These are phyloP conservation scores for Corvus moneduloides DNA, from an alignment of 2,113 vertebrate species.

Conservation along the genomic window DNA sequence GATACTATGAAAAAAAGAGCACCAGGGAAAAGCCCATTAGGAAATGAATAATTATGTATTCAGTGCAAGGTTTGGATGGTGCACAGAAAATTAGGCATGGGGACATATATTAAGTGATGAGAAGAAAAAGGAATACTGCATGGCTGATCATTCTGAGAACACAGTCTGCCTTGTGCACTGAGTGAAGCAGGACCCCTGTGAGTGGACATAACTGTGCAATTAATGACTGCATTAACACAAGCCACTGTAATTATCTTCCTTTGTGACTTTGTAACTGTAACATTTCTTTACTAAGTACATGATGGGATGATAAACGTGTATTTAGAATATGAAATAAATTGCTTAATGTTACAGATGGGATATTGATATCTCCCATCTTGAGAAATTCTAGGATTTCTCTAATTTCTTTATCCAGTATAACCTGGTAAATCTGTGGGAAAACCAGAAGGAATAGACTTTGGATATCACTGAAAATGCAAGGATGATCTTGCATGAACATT, in stretches of 20 bases:
- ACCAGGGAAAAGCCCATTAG: slow-evolving; percentile 39
- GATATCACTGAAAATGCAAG: background rate
- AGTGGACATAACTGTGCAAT: background rate
- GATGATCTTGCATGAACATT: background rate
- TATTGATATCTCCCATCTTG: background rate
- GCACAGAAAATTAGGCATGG: background rate
- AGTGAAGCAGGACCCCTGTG: background rate
- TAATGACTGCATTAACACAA: background rate
- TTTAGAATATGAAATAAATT: background rate
- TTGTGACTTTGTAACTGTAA: background rate
- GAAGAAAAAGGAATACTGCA: slow-evolving; percentile 8
- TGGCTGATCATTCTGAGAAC: background rate
- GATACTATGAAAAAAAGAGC: background rate
- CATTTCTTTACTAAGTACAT: background rate
- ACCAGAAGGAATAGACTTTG: background rate
- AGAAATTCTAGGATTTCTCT: background rate
- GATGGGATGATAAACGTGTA: background rate
- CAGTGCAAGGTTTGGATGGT: background rate
- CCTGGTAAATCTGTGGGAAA: background rate
- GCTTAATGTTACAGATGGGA: background rate
- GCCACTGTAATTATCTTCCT: background rate
- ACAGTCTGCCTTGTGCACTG: background rate
- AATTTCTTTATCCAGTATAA: background rate
- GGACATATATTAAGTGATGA: background rate
- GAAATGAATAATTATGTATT: slow-evolving; percentile 52